Evolutionary conservation across 2,797 vertebrate genomes (phyloP), one percentile per base, ranked within the genome.

Genomic region (Tauraco hartlaubi): DNA sequence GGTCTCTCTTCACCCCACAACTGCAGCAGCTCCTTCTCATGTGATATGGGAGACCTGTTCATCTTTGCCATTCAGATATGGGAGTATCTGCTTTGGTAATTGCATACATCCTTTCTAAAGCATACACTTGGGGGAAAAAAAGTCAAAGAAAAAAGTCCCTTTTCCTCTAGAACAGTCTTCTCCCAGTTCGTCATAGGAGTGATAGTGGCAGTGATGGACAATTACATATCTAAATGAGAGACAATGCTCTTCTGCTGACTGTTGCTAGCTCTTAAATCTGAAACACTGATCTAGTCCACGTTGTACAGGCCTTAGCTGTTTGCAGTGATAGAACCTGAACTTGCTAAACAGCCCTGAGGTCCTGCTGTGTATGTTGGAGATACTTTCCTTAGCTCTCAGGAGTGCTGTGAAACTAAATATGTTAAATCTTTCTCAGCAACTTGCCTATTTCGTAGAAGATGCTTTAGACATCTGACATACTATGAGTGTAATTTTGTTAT

Each of bases 381-480:
- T 56, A 43, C 66, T 75, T 74, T 54, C 33, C 25, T 52, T 72
- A 33, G 17, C 15, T 90, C 26, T 62, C 54, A 31, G 23, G 23
- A 76, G 12, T 31, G 15, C 26, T 85, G 51, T 44, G 39, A 72
- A 80, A 33, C 58, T 46, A 75, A 66, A 23, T 20, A 39, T 22
- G 15, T 52, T 18, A 58, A 17, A 58, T 39, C 31, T 84, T 87
- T 43, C 33, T 49, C 54, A 67, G 31, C 5, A 91, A 8, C 0
- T 43, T 68, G 12, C 8, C 5, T 12, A 2, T 88, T 93, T 54
- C 68, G 33, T 29, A 54, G 14, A 76, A 84, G 33, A 33, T 26
- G 5, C 4, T 91, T 88, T 33, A 49, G 10, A 28, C 23, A 20
- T 31, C 9, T 0, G 1, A 4, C 0, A 0, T 8, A 14, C 6